These are phyloP conservation scores for Corythornis madagascariensis DNA, from an alignment of 2,113 vertebrate species.

Conservation along the genomic window DNA sequence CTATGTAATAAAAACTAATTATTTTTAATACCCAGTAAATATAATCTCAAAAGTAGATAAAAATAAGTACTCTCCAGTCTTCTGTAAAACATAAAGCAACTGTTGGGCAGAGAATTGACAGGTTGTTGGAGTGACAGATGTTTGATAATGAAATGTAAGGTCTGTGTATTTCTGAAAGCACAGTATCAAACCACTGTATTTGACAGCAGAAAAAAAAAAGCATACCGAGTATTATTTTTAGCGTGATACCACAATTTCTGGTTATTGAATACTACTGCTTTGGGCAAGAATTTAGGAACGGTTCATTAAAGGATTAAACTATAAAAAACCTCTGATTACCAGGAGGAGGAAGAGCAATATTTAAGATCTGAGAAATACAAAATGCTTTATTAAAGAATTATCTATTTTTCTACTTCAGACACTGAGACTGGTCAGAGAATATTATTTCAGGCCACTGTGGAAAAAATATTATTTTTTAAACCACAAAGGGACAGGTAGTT, in stretches of 20 bases:
- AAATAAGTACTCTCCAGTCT: background rate
- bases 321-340: background rate
- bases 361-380: background rate
- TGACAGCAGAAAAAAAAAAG: background rate
- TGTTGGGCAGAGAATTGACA: background rate
- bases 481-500: conserved; percentile 46
- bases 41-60: background rate
- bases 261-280: background rate
- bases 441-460: conserved; percentile 29
- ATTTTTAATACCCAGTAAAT: background rate
- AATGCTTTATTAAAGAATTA: background rate
- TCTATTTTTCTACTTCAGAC: conserved; percentile 38
- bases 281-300: background rate
- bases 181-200: background rate
- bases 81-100: background rate
- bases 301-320: background rate
- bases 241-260: background rate
- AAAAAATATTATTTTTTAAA: conserved; percentile 49
- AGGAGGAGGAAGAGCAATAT: background rate
- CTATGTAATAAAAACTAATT: background rate
- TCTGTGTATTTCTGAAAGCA: background rate
- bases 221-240: background rate
- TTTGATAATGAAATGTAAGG: background rate
- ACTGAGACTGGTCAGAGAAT: background rate
- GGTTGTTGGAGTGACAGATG: background rate